Conservation (phyloP, 1,140 invertebrate genomes). For the Achroia grisella region DNA sequence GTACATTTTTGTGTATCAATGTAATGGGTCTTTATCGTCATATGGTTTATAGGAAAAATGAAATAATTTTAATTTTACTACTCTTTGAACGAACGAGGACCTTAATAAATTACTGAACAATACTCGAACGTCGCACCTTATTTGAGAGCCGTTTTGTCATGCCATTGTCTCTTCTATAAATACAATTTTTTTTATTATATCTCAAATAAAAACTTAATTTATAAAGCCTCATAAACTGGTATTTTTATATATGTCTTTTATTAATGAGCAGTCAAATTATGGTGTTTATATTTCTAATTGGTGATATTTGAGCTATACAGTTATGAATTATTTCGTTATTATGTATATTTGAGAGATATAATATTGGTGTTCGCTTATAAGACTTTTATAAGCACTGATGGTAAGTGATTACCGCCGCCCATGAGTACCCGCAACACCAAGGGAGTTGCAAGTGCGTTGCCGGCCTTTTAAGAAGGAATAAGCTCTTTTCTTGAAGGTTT, state of each 20-base stretch:
- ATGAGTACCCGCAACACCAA: no score
- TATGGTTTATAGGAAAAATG: conserved; percentile 14
- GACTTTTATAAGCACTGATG: no score
- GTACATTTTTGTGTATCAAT: conserved; percentile 5
- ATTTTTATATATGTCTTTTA: neutral
- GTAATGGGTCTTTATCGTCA: neutral
- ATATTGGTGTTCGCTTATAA: no score
- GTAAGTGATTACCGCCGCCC: no score
- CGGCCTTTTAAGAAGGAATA: no score
- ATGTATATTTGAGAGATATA: no score
- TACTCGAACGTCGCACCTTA: conserved; percentile 57
- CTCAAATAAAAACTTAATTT: conserved; percentile 20
- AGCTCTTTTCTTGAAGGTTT: no score
- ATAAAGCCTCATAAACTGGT: conserved; percentile 13
- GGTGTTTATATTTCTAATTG: no score
- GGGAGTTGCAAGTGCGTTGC: no score
- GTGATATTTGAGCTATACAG: neutral
- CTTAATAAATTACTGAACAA: conserved; percentile 64
- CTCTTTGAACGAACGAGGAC: conserved; percentile 50
- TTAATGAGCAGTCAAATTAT: no score
- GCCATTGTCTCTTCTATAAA: conserved; percentile 22
- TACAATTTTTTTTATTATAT: conserved; percentile 32
- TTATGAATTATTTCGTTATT: neutral
- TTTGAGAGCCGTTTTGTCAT: conserved; percentile 56
- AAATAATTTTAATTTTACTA: conserved; percentile 66